Conservation (phyloP, 1,140 invertebrate genomes). For the Bombus confusus region DNA sequence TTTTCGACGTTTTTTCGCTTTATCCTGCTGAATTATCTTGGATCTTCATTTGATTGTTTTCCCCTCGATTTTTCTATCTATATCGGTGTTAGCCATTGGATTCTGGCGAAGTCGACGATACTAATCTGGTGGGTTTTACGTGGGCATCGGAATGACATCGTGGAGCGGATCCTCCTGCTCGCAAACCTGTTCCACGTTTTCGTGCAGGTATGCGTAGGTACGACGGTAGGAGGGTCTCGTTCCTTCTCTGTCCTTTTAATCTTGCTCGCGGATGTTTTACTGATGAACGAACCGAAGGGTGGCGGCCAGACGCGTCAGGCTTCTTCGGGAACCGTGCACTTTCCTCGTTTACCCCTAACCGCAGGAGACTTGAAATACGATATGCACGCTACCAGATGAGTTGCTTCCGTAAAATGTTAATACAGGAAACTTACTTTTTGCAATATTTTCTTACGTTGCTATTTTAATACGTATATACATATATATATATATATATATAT, state of each 20-base stretch:
- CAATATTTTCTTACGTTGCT: neutral
- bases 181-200: conserved; percentile 36
- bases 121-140: neutral
- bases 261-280: neutral
- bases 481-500: no score
- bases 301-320: neutral
- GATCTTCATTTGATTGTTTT: neutral
- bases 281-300: conserved; percentile 4
- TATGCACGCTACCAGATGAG: no score
- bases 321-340: neutral
- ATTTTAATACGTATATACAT: neutral
- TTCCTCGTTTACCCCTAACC: conserved; percentile 1
- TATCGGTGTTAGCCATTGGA: no score
- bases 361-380: neutral
- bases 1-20: neutral
- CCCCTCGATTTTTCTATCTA: no score
- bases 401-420: neutral
- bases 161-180: neutral
- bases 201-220: conserved; percentile 30
- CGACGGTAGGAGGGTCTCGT: neutral
- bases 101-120: neutral
- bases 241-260: conserved; percentile 28
- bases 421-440: neutral
- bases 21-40: neutral
- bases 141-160: conserved; percentile 14